A percentile compares a stretch with the other conserved stretches of the same genome.
Evolutionary conservation across 2,113 vertebrate species (phyloP).

Genomic region (Daboia siamensis): DNA sequence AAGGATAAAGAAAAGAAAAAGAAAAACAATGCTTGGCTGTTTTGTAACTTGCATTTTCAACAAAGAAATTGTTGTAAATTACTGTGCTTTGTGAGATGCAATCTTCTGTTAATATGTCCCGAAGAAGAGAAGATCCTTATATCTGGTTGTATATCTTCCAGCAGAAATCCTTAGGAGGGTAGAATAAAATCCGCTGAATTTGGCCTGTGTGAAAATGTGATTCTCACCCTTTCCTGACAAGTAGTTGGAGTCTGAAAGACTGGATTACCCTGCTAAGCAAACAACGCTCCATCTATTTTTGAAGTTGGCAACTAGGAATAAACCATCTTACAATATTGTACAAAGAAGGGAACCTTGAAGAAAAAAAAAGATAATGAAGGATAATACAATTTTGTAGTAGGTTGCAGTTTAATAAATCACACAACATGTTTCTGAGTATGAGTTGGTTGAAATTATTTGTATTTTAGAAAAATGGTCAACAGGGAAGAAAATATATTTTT

Average conservation of each 20-base stretch:
- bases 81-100: slow-evolving; percentile 55
- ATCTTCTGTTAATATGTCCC: slow-evolving; percentile 6
- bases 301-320: not conserved
- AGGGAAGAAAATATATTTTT: not conserved
- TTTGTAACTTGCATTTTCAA: slow-evolving; percentile 2
- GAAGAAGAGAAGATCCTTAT: accelerated
- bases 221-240: not conserved
- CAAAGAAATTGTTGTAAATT: slow-evolving; percentile 43
- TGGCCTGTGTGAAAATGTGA: not conserved
- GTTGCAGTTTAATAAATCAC: accelerated
- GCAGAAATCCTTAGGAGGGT: not conserved
- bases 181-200: not conserved
- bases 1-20: not conserved
- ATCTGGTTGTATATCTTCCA: not conserved
- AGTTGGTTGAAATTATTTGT: not conserved
- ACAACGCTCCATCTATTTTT: not conserved
- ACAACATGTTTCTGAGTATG: accelerated
- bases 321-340: not conserved
- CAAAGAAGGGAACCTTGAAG: not conserved
- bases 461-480: not conserved
- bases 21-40: slow-evolving; percentile 16
- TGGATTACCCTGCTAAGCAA: not conserved
- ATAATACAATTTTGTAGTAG: not conserved
- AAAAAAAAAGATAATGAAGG: not conserved
- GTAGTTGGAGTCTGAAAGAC: not conserved